Evolutionary conservation across 2,797 vertebrate genomes (phyloP).

Genomic region (Tenualosa ilisha): DNA sequence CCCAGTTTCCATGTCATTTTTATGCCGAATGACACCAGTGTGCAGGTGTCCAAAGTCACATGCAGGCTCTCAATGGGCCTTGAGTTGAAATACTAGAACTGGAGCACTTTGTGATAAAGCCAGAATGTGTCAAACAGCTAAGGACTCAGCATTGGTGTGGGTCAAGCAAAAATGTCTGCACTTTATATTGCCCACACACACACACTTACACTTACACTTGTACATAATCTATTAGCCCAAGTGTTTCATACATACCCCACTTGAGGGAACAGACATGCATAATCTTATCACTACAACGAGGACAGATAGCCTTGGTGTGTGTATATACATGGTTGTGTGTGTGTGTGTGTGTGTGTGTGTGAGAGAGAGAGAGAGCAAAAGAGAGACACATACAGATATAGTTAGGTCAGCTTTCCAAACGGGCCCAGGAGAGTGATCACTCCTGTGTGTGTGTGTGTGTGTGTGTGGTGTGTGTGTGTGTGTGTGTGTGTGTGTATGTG

Average conservation of each 20-base stretch:
- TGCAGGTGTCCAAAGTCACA: background rate
- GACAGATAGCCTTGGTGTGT: background rate
- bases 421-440: background rate
- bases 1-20: background rate
- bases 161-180: background rate
- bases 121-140: background rate
- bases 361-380: background rate
- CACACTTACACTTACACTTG: background rate
- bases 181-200: background rate
- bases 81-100: background rate
- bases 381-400: background rate
- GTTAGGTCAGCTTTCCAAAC: background rate
- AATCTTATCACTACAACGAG: constrained; percentile 11
- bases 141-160: background rate
- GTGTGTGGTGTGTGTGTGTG: constrained; percentile 12
- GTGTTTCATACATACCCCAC: constrained; percentile 18
- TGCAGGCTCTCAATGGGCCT: background rate
- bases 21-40: background rate
- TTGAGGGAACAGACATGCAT: constrained; percentile 1
- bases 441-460: constrained; percentile 21
- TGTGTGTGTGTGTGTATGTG: background rate
- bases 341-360: background rate
- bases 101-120: background rate
- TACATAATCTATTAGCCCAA: constrained; percentile 17
- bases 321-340: background rate